Base-by-base conservation (phyloP, 1,140 invertebrate genomes). In the Drosophila elegans region DNA sequence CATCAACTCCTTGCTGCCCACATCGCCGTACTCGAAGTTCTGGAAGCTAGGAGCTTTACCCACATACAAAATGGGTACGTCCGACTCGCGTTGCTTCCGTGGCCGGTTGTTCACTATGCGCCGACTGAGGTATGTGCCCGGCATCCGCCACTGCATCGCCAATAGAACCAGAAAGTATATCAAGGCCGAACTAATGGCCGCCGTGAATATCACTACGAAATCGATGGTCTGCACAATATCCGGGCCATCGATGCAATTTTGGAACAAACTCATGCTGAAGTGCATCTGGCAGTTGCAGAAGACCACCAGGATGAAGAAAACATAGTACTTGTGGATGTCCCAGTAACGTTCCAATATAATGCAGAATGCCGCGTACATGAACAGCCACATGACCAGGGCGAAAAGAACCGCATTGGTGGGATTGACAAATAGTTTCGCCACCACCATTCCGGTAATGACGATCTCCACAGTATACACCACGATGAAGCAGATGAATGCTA, bases 261-360 rank as follows among this genome's bases (percentile, higher is more conserved):
- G 55, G 34, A 89, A 74, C 7, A 82, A 41, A 13, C 69, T 54
- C 71, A 91, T 78, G n/a, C 57, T 53, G 36, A 71, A 88, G 5
- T 68, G 46, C 39, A 91, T 49, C 7, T 84, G 79, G 51, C 85
- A 90, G 41, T 74, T 88, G 46, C 85, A 78, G 46, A 91, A 91
- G 29, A 53, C 9, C 12, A 60, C 41, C 44, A 91, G 54, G 48
- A 90, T 62, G 16, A 82, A 63, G 39, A 67, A 53, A 3, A 81
- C 34, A 44, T 81, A 77, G 16, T 49, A 34, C 5, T 75, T 57
- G 36, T 55, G 76, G 2, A 57, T 36, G 2, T 77, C 71, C 73
- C 73, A 77, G 32, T 79, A 90, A 4, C 74, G 69, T 10, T 76
- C 61, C 10, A 88, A 11, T 0, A 91, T 62, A 7, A 77, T 64